Conservation (phyloP, 1,140 invertebrate genomes). For the Acromyrmex heyeri region DNA sequence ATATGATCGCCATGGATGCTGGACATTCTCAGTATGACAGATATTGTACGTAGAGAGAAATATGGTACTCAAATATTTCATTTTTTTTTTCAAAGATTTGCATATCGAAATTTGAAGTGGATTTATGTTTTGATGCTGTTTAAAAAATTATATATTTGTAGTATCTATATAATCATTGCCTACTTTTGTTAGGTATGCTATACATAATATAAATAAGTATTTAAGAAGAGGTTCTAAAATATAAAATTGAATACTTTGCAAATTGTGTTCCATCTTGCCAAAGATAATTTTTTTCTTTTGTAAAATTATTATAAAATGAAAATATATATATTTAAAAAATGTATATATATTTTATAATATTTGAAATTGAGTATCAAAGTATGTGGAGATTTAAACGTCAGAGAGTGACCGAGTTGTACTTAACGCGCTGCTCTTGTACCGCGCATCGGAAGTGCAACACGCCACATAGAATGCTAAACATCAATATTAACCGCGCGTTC, state of each 20-base stretch:
- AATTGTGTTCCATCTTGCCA: not conserved
- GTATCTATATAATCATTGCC: not conserved
- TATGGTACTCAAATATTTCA: not conserved
- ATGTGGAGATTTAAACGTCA: constrained; percentile 36
- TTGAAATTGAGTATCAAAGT: not conserved
- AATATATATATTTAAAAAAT: too few species aligned
- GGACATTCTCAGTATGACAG: constrained; percentile 77
- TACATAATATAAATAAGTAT: not conserved
- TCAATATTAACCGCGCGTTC: constrained; percentile 37
- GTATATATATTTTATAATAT: not conserved
- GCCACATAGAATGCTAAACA: constrained; percentile 24
- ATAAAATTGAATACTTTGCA: not conserved
- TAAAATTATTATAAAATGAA: not conserved
- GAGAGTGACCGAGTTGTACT: constrained; percentile 19
- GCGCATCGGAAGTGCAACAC: constrained; percentile 15
- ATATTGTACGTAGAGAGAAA: constrained; percentile 79
- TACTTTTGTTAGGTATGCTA: not conserved
- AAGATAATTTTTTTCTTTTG: not conserved
- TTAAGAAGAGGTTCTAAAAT: not conserved
- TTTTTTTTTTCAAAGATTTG: not conserved
- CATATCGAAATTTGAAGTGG: not conserved
- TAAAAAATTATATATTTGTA: not conserved
- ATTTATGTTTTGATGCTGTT: not conserved
- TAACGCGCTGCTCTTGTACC: not conserved
- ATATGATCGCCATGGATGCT: constrained; percentile 83